phyloP scores from a whole-genome alignment of 2,888 invertebrate species.

The Dyspetes luteomarginatus region DNA sequence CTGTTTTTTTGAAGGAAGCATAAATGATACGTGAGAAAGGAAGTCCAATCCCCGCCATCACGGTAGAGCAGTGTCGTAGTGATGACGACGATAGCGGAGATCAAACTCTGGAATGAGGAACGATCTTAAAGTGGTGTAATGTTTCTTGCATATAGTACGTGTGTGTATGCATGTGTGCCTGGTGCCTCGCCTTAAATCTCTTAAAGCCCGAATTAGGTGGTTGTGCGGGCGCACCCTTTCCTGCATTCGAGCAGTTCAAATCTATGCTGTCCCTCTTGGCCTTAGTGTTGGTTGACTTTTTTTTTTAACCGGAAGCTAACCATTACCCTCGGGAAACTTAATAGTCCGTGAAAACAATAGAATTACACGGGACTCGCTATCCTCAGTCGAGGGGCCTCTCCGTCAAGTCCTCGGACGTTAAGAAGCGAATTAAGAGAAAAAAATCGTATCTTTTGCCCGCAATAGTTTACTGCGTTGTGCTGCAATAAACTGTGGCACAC shows the following conservation, averaged over 20 bases:
- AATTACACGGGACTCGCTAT: constrained; percentile 78
- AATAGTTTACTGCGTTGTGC: constrained; percentile 47
- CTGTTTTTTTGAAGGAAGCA: constrained; percentile 34
- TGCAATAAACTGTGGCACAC: constrained; percentile 42
- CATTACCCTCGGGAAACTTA: constrained; percentile 82
- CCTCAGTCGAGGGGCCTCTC: constrained; percentile 57
- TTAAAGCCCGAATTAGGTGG: constrained; percentile 81
- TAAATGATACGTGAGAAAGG: constrained; percentile 76
- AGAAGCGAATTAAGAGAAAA: constrained; percentile 80
- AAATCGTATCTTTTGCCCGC: constrained; percentile 44
- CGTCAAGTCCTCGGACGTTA: constrained; percentile 53
- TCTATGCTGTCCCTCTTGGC: constrained; percentile 59
- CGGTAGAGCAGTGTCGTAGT: constrained; percentile 51
- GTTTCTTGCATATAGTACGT: constrained; percentile 17
- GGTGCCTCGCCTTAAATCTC: constrained; percentile 81
- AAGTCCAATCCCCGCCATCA: constrained; percentile 67
- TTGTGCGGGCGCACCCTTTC: constrained; percentile 81
- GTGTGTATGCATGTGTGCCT: constrained; percentile 8
- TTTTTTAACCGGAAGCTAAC: constrained; percentile 77
- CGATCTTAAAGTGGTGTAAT: background rate
- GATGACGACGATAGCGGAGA: constrained; percentile 31
- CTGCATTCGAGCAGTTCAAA: constrained; percentile 81
- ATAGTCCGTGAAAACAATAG: constrained; percentile 84
- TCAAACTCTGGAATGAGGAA: constrained; percentile 56
- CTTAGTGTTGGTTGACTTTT: constrained; percentile 38